Evolutionary conservation across 2,888 invertebrate genomes (phyloP).

Genomic region (Epistrophella euchroma): DNA sequence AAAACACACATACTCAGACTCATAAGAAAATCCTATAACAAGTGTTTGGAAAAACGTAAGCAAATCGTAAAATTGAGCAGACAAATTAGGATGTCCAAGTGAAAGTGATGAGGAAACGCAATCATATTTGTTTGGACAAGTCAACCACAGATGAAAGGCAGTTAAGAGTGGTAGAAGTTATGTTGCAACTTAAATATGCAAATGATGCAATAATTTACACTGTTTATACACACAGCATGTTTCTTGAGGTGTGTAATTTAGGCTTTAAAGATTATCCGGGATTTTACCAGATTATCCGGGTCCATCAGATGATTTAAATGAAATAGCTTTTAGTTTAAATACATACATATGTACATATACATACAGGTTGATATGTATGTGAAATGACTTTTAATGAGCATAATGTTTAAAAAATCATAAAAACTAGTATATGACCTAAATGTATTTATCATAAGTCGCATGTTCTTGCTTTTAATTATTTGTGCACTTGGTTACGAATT

Average conservation of each 20-base stretch:
- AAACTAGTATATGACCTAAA: too few relatives aligned
- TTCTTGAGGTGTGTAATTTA: slow-evolving; percentile 40
- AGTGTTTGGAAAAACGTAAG: slow-evolving; percentile 44
- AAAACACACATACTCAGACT: not conserved
- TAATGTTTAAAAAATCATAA: too few relatives aligned
- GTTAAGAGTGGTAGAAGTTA: slow-evolving; percentile 46
- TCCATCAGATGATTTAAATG: slow-evolving; percentile 26
- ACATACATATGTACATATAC: too few relatives aligned
- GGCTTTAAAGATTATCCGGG: slow-evolving; percentile 35
- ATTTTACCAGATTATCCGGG: slow-evolving; percentile 35
- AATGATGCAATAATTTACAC: slow-evolving; percentile 61
- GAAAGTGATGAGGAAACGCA: slow-evolving; percentile 73
- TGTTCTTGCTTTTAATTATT: too few relatives aligned
- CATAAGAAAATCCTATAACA: slow-evolving; percentile 10
- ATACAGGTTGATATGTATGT: too few relatives aligned
- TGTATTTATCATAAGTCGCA: too few relatives aligned
- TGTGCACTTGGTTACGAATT: too few relatives aligned
- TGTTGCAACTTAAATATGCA: slow-evolving; percentile 62
- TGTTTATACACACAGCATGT: slow-evolving; percentile 22
- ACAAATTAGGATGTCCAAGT: slow-evolving; percentile 72
- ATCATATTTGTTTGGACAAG: slow-evolving; percentile 58
- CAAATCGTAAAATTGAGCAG: slow-evolving; percentile 56
- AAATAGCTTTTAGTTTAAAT: not conserved
- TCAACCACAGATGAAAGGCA: slow-evolving; percentile 30
- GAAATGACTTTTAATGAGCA: too few relatives aligned